phyloP scores from a whole-genome alignment of 2,888 invertebrate genomes.

The Eremobia ochroleuca region DNA sequence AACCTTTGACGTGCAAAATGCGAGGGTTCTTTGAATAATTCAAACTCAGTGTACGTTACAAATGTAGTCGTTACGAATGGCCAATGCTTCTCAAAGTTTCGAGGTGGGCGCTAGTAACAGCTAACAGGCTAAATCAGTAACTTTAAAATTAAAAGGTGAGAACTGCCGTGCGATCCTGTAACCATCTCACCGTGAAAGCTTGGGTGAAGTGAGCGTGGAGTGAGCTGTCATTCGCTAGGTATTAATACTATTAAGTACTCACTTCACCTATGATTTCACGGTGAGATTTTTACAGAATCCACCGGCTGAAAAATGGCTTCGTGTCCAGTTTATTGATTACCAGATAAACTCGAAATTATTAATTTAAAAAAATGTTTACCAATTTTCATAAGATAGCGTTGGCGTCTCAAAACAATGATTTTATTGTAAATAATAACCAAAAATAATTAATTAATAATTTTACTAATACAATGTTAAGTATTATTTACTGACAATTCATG shows the following conservation, averaged over 20 bases:
- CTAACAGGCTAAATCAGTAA: not conserved
- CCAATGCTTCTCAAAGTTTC: constrained; percentile 63
- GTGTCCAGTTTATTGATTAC: not conserved
- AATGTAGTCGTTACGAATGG: constrained; percentile 60
- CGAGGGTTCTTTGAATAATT: constrained; percentile 74
- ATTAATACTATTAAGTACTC: too few relatives aligned
- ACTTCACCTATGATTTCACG: too few relatives aligned
- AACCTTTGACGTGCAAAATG: constrained; percentile 72
- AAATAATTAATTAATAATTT: too few relatives aligned
- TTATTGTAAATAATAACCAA: not conserved
- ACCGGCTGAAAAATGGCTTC: too few relatives aligned
- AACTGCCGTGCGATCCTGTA: too few relatives aligned
- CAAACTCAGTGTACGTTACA: constrained; percentile 69
- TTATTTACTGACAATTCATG: not conserved
- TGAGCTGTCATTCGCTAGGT: too few relatives aligned
- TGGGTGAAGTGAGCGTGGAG: too few relatives aligned
- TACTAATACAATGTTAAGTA: too few relatives aligned
- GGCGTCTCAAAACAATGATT: not conserved
- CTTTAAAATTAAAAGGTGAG: not conserved
- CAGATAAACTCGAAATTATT: not conserved
- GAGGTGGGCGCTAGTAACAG: not conserved
- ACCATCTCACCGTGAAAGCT: too few relatives aligned
- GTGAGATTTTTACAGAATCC: too few relatives aligned
- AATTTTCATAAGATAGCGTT: rapidly evolving
- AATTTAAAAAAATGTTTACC: not conserved